A percentile compares a stretch with the other conserved stretches of the same genome.
phyloP scores from a whole-genome alignment of 2,888 invertebrate species.

The Allophyes oxyacanthae region DNA sequence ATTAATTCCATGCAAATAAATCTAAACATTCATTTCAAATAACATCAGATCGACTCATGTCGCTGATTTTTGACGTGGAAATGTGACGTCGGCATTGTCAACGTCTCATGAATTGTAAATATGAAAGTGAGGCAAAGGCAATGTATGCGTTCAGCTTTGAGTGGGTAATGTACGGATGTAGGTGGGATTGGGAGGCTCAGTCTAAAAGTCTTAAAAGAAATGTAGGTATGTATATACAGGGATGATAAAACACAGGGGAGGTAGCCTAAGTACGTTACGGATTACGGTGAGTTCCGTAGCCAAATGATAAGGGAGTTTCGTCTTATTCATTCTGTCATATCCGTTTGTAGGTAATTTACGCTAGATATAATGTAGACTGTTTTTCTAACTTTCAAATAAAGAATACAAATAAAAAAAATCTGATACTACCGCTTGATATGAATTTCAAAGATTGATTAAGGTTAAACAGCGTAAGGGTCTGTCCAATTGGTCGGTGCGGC shows the following conservation, averaged over 20 bases:
- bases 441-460: too few species aligned
- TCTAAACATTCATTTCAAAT: constrained; percentile 19
- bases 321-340: too few species aligned
- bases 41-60: constrained; percentile 8
- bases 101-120: constrained; percentile 56
- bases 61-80: constrained; percentile 36
- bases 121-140: constrained; percentile 21
- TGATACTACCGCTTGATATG: too few species aligned
- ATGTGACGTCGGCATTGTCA: constrained; percentile 32
- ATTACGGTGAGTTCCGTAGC: too few species aligned
- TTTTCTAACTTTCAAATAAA: too few species aligned
- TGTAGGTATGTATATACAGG: not conserved
- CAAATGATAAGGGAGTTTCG: too few species aligned
- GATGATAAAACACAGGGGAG: not conserved
- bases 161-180: constrained; percentile 8
- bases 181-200: not conserved
- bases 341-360: too few species aligned
- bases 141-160: constrained; percentile 30
- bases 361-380: too few species aligned
- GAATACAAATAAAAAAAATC: too few species aligned
- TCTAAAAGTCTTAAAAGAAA: not conserved
- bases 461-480: too few species aligned
- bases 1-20: constrained; percentile 23
- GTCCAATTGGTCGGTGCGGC: too few species aligned
- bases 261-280: not conserved